A percentile compares a stretch with the other conserved stretches of the same genome.
Conservation (phyloP, 2,113 vertebrate species). For the Acanthochromis polyacanthus region DNA sequence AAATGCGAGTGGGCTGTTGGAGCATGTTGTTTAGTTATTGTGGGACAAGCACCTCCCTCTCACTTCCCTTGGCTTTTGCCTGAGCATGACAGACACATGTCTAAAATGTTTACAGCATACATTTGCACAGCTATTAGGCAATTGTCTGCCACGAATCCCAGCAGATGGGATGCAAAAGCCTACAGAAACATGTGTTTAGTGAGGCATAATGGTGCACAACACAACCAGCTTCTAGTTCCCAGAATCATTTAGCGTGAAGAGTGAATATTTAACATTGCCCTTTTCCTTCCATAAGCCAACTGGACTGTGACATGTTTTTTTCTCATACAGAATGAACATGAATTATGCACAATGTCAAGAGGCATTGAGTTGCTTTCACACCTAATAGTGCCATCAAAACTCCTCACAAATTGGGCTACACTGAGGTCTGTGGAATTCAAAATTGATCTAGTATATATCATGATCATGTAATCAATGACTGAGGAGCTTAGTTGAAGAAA, state of each 20-base stretch:
- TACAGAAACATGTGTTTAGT: neutral
- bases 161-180: neutral
- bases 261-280: neutral
- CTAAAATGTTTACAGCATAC: conserved; percentile 34
- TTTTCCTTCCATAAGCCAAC: neutral
- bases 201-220: neutral
- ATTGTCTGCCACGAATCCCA: neutral
- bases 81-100: conserved; percentile 42
- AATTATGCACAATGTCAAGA: neutral
- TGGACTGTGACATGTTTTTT: neutral
- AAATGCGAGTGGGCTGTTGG: conserved; percentile 52
- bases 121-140: conserved; percentile 10
- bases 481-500: too few relatives aligned
- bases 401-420: neutral
- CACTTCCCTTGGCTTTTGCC: conserved; percentile 10
- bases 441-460: neutral
- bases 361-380: too few relatives aligned
- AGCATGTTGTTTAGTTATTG: conserved; percentile 54
- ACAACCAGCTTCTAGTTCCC: conserved; percentile 3
- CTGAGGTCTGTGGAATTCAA: neutral
- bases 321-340: neutral
- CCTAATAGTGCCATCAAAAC: too few relatives aligned
- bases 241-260: neutral
- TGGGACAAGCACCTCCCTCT: conserved; percentile 27
- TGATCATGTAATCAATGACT: too few relatives aligned